A percentile compares a stretch with the other conserved stretches of the same genome.
These are phyloP conservation scores for Latrodectus hesperus DNA, from an alignment of 2,888 invertebrate species.

Conservation along the genomic window DNA sequence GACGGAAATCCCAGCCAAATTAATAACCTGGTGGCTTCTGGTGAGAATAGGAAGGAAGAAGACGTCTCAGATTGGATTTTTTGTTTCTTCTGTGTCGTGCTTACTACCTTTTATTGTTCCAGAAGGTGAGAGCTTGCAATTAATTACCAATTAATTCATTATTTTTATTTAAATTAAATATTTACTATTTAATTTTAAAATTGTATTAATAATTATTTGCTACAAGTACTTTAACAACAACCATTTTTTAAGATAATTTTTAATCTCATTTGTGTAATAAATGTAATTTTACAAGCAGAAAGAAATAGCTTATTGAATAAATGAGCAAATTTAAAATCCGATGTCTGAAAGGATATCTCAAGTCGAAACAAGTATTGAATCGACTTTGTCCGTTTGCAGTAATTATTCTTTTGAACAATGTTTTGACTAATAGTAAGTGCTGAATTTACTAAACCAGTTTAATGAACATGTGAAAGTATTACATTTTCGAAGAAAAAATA, in stretches of 20 bases:
- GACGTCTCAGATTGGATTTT: slow-evolving; percentile 77
- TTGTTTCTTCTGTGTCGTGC: slow-evolving; percentile 73
- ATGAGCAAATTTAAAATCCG: too few species aligned
- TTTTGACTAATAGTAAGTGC: too few species aligned
- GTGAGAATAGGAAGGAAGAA: slow-evolving; percentile 78
- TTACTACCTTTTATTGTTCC: slow-evolving; percentile 38
- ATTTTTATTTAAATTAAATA: neutral
- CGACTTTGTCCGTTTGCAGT: too few species aligned
- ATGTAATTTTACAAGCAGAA: too few species aligned
- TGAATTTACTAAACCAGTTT: too few species aligned
- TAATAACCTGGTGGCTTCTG: slow-evolving; percentile 78
- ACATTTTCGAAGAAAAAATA: too few species aligned
- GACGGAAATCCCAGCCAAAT: slow-evolving; percentile 81
- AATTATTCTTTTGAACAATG: too few species aligned
- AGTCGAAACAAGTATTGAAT: too few species aligned
- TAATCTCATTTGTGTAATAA: neutral
- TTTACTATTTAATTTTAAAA: neutral
- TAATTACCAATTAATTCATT: neutral
- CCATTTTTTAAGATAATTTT: neutral
- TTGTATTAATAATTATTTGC: neutral
- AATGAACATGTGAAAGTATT: too few species aligned
- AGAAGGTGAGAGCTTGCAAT: slow-evolving; percentile 17
- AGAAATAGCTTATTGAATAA: too few species aligned
- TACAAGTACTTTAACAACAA: neutral
- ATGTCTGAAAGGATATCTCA: too few species aligned